These are phyloP conservation scores for Rhyacophila brunnea DNA, from an alignment of 1,140 invertebrate species.

Conservation along the genomic window DNA sequence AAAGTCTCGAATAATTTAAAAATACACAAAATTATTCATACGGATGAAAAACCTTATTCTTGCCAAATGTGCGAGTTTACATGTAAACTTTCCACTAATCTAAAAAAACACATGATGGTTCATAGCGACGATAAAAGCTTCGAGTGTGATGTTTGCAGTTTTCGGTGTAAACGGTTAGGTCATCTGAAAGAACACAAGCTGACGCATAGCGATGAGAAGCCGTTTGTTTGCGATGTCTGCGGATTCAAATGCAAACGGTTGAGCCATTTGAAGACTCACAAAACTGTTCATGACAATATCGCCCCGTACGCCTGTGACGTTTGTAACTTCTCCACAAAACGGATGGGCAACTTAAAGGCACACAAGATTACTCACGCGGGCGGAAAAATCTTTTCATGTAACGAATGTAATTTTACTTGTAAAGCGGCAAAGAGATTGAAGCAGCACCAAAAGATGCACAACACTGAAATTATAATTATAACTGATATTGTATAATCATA, in stretches of 20 bases:
- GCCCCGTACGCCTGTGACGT: conserved; percentile 10
- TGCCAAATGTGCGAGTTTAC: neutral
- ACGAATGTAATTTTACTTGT: conserved; percentile 7
- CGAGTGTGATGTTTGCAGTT: neutral
- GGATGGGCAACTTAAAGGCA: conserved; percentile 2
- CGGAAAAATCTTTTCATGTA: conserved; percentile 8
- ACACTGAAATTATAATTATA: no score
- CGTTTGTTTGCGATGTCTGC: conserved; percentile 6
- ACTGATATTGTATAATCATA: no score
- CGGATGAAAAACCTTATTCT: neutral
- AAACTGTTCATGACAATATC: conserved; percentile 8
- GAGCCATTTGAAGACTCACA: conserved; percentile 11
- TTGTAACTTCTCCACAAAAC: conserved; percentile 3
- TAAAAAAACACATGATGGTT: conserved; percentile 8
- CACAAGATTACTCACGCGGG: conserved; percentile 9
- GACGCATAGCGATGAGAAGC: conserved; percentile 8
- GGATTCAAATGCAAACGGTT: conserved; percentile 5
- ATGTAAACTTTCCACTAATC: conserved; percentile 6
- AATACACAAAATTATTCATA: neutral
- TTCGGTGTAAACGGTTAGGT: neutral
- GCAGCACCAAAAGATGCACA: conserved; percentile 3
- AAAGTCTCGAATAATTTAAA: neutral
- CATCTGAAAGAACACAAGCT: conserved; percentile 10
- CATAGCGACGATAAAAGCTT: conserved; percentile 5
- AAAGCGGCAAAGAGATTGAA: conserved; percentile 1